Conservation (phyloP, 64 coral and sea anemone genomes). For the Acropora yongei region DNA sequence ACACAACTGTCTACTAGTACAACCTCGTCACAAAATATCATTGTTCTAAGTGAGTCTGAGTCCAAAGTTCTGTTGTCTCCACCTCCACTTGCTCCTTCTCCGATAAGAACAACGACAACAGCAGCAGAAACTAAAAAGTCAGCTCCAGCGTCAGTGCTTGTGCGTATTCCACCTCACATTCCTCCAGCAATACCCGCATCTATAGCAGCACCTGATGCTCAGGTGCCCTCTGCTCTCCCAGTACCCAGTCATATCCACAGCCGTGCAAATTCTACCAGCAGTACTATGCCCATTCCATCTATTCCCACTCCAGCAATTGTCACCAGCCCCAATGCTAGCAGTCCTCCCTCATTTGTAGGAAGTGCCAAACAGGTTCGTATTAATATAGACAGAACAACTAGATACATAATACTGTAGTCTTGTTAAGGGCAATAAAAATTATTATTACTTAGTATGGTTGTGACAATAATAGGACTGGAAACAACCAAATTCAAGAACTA, state of each 20-base stretch:
- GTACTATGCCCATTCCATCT: constrained; percentile 85
- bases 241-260: constrained; percentile 81
- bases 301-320: constrained; percentile 98
- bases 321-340: constrained; percentile 80
- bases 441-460: too few species aligned
- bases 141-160: constrained; percentile 90
- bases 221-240: constrained; percentile 88
- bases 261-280: constrained; percentile 34
- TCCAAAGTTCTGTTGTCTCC: constrained; percentile 1
- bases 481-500: too few species aligned
- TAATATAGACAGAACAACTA: background rate
- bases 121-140: constrained; percentile 59
- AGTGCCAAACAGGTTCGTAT: constrained; percentile 94
- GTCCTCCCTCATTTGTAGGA: constrained; percentile 76
- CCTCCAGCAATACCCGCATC: constrained; percentile 87
- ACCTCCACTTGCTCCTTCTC: background rate
- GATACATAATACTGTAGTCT: background rate
- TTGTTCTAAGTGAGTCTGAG: constrained; percentile 25
- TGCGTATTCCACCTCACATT: constrained; percentile 66
- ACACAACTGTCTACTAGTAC: constrained; percentile 18
- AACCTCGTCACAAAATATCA: constrained; percentile 17
- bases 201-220: constrained; percentile 86
- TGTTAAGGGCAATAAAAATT: too few species aligned
- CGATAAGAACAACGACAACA: constrained; percentile 5
- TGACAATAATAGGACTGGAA: too few species aligned